Conservation (phyloP, 2,888 invertebrate species). For the Chaetogeoica ovagalla region DNA sequence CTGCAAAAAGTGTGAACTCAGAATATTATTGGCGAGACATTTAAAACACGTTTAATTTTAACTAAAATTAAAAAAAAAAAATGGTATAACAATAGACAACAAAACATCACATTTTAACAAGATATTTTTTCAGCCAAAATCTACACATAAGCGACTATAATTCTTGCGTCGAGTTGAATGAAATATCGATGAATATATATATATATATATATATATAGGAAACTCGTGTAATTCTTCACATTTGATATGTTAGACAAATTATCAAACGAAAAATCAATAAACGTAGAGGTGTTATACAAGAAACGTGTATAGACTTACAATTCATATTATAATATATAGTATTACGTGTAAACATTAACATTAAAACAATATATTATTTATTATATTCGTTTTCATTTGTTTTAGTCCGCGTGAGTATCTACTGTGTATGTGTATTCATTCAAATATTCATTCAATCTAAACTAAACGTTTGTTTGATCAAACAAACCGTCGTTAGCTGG, state of each 20-base stretch:
- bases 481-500: constrained; percentile 14
- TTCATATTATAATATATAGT: neutral
- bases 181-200: neutral
- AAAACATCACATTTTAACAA: neutral
- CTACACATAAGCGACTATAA: neutral
- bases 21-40: neutral
- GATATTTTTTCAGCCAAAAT: neutral
- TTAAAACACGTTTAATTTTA: neutral
- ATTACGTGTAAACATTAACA: neutral
- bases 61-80: neutral
- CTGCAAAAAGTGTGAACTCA: no score
- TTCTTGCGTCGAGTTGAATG: neutral
- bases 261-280: neutral
- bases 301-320: neutral
- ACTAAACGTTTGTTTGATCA: neutral
- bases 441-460: neutral
- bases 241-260: constrained; percentile 17
- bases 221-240: neutral
- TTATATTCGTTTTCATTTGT: neutral
- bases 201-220: neutral
- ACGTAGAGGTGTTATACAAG: neutral
- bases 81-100: neutral
- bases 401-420: neutral
- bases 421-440: no score
- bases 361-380: neutral